Evolutionary conservation across 2,888 invertebrate species (phyloP).

Genomic region (Allolobophora icterica): DNA sequence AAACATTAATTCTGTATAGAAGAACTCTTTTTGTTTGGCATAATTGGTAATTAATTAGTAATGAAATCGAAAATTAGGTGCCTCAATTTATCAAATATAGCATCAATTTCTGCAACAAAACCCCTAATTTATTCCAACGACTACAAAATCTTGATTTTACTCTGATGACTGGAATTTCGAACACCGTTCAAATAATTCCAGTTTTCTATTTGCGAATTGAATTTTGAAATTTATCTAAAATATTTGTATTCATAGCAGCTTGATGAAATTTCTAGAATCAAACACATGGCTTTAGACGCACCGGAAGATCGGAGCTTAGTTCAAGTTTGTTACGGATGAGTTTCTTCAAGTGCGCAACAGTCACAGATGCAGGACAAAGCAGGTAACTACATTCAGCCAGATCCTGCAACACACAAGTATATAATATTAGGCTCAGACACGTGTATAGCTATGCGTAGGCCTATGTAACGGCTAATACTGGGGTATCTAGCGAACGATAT

Average conservation of each 20-base stretch:
- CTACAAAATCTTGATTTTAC: too few relatives aligned
- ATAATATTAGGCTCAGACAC: neutral
- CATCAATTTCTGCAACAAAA: too few relatives aligned
- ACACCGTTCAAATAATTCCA: too few relatives aligned
- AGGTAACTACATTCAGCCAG: constrained; percentile 70
- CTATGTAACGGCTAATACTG: too few relatives aligned
- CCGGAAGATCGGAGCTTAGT: constrained; percentile 44
- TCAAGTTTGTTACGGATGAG: constrained; percentile 71
- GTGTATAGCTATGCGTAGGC: too few relatives aligned
- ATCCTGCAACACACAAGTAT: constrained; percentile 20
- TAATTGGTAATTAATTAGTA: too few relatives aligned
- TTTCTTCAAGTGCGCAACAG: constrained; percentile 82
- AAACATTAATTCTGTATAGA: neutral
- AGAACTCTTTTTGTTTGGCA: too few relatives aligned
- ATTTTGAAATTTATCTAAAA: neutral
- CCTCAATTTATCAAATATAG: neutral
- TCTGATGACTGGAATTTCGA: too few relatives aligned
- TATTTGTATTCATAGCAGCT: neutral
- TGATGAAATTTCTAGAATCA: neutral
- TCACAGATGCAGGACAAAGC: constrained; percentile 88
- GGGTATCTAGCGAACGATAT: too few relatives aligned
- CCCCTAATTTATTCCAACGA: too few relatives aligned
- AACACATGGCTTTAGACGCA: neutral
- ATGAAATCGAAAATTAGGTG: neutral
- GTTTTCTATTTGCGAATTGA: too few relatives aligned